Percentiles rank a stretch among this genome's conserved stretches.
phyloP scores from a whole-genome alignment of 1,140 invertebrate genomes.

The Eufriesea mexicana region DNA sequence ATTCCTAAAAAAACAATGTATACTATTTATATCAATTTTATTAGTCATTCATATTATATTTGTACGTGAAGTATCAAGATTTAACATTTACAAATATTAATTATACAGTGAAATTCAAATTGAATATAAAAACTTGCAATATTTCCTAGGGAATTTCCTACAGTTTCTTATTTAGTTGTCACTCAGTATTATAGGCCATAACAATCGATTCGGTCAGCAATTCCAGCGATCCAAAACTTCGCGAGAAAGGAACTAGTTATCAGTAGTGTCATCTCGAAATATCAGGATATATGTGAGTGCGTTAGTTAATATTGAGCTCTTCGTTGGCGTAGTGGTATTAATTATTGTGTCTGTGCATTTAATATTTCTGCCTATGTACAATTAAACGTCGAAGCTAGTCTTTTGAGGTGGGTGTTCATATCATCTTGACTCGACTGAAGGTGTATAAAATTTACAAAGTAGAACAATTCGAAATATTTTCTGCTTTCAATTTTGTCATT shows the following conservation, averaged over 20 bases:
- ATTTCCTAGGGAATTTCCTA: slow-evolving; percentile 43
- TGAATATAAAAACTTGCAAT: neutral
- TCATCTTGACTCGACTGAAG: neutral
- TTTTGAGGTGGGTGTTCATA: slow-evolving; percentile 40
- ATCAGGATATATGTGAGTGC: slow-evolving; percentile 47
- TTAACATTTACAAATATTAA: neutral
- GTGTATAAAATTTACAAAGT: neutral
- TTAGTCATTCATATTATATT: neutral
- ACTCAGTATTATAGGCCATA: neutral
- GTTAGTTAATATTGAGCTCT: neutral
- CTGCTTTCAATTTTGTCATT: neutral
- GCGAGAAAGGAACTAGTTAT: slow-evolving; percentile 55
- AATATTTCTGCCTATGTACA: neutral
- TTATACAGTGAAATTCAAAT: neutral
- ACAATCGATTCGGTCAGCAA: slow-evolving; percentile 55
- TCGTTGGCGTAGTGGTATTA: neutral
- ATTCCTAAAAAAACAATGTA: neutral
- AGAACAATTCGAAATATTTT: neutral
- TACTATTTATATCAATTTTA: neutral
- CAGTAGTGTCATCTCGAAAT: slow-evolving; percentile 61
- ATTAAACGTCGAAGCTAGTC: slow-evolving; percentile 8
- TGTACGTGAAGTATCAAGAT: neutral
- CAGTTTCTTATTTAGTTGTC: slow-evolving; percentile 12
- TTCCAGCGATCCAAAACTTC: slow-evolving; percentile 57
- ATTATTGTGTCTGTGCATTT: slow-evolving; percentile 3